These are phyloP conservation scores for Oscheius myriophilus DNA, from an alignment of 2,888 invertebrate species.

Conservation along the genomic window DNA sequence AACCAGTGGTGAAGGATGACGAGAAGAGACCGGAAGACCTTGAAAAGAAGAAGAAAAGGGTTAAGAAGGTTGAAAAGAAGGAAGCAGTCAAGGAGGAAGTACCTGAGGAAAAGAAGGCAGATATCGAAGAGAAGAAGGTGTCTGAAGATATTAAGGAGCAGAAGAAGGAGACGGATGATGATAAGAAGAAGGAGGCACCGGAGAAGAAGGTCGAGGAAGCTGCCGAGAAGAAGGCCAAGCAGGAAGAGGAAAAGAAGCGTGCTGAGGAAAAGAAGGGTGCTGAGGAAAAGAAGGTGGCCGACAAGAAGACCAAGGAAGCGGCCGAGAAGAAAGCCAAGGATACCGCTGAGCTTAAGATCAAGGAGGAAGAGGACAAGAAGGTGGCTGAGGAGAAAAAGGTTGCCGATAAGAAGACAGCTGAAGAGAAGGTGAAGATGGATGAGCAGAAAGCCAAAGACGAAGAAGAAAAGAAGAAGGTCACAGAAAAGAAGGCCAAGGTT, in stretches of 20 bases:
- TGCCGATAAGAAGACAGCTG: conserved; percentile 25
- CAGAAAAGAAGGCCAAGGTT: conserved; percentile 25
- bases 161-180: conserved; percentile 11
- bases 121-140: conserved; percentile 20
- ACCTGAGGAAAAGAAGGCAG: conserved; percentile 26
- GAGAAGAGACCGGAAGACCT: background rate
- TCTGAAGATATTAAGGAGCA: no score
- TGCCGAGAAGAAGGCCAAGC: background rate
- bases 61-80: conserved; percentile 23
- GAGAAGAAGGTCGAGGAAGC: background rate
- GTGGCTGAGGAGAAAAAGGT: conserved; percentile 7
- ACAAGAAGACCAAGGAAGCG: background rate
- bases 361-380: conserved; percentile 23
- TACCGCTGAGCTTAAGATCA: conserved; percentile 13
- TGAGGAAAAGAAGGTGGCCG: background rate
- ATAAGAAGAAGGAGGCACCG: conserved; percentile 17
- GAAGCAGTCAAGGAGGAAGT: conserved; percentile 13
- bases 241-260: conserved; percentile 1
- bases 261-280: background rate
- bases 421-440: conserved; percentile 19
- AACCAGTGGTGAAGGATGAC: background rate
- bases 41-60: conserved; percentile 31
- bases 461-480: conserved; percentile 16
- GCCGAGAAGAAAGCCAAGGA: conserved; percentile 16
- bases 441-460: conserved; percentile 37